Conservation (phyloP, 1,140 invertebrate genomes). For the Apis mellifera region DNA sequence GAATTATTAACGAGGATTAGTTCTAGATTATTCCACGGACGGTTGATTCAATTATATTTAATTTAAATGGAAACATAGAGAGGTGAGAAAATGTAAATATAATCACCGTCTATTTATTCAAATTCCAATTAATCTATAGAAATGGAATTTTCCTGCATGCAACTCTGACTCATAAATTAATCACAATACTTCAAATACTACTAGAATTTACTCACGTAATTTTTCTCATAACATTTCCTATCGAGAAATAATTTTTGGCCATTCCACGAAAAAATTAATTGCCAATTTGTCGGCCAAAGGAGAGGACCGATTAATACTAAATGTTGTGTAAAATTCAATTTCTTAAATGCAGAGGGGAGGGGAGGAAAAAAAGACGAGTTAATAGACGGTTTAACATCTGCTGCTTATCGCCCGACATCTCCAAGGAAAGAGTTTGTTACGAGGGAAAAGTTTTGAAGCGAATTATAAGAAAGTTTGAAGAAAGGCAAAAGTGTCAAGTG, state of each 20-base stretch:
- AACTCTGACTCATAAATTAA: too few species aligned
- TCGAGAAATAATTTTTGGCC: too few species aligned
- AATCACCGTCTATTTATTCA: background rate
- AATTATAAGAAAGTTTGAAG: background rate
- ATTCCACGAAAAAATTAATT: too few species aligned
- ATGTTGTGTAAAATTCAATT: background rate
- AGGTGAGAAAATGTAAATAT: too few species aligned
- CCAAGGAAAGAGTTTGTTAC: background rate
- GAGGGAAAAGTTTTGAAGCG: conserved; percentile 5
- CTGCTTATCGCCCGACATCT: background rate
- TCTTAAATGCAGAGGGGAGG: background rate
- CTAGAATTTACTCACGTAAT: too few species aligned
- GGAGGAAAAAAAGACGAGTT: background rate
- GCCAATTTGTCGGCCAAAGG: too few species aligned
- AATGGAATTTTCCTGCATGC: too few species aligned
- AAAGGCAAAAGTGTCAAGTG: conserved; percentile 14
- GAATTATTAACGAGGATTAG: conserved; percentile 26
- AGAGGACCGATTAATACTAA: background rate
- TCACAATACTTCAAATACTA: too few species aligned
- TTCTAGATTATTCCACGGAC: background rate
- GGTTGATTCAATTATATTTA: background rate
- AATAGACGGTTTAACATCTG: background rate
- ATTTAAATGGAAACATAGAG: too few species aligned
- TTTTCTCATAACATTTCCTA: too few species aligned
- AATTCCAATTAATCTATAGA: too few species aligned